Base-by-base conservation (phyloP, 2,113 vertebrate genomes). In the Phalacrocorax brasilianus region DNA sequence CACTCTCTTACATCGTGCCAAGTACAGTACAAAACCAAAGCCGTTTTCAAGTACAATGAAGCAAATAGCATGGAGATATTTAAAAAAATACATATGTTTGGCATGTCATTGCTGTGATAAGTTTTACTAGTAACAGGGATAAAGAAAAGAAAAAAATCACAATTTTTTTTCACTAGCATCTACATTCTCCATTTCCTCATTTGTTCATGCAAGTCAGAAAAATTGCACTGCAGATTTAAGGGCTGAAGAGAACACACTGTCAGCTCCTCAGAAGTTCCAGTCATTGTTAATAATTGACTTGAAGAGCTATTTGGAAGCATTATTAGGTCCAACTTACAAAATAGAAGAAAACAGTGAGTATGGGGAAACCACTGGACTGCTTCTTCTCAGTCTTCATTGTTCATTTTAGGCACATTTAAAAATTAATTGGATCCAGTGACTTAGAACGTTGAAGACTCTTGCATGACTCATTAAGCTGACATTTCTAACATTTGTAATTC, bases 381-480 rank as follows among this genome's bases (percentile, higher is more conserved):
- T 89, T 66, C 68, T 67, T 85, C 84, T 83, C 72, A 49, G 67
- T 89, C 81, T 90, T 96, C 74, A 92, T 40, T 50, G 66, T 96
- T 97, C 96, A 95, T 97, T 98, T 97, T 96, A 92, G 79, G 90
- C 75, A 86, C 80, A 94, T 61, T 95, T 95, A 83, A 95, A 91
- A 97, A 97, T 96, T 97, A 98, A 98, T 98, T 95, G 95, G 97
- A 95, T 90, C 85, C 89, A 90, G 86, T 97, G 97, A 82, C 97
- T 97, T 82, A 96, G 97, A 98, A 97, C 92, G 95, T 94, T 78
- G 84, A 95, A 91, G 92, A 55, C 33, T 92, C 95, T 89, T 97
- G 97, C 97, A 98, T 98, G 98, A 98, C 98, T 98, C 98, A 98
- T 98, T 98, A 98, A 98, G 94, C 97, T 98, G 97, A 97, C 97